Evolutionary conservation across 1,140 invertebrate genomes (phyloP).

Genomic region (Berghia stephanieae): DNA sequence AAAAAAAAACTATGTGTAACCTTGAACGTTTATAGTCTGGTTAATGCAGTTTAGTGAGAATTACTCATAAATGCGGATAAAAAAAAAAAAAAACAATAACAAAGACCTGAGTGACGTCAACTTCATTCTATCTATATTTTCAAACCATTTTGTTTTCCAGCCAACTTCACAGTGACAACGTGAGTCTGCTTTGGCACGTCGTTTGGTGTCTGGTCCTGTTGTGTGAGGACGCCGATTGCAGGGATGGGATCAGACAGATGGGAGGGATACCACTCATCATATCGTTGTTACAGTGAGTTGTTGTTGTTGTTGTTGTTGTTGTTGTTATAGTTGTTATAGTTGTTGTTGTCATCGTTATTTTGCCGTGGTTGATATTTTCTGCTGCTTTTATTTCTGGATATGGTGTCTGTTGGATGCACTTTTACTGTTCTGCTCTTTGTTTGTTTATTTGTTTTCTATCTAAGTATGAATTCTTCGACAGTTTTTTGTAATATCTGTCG

Average conservation of each 20-base stretch:
- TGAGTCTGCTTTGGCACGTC: constrained; percentile 61
- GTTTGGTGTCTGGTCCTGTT: constrained; percentile 66
- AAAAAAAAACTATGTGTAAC: too few relatives aligned
- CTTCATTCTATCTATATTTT: too few relatives aligned
- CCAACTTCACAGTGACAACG: constrained; percentile 60
- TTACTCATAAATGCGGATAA: too few relatives aligned
- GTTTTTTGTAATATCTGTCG: too few relatives aligned
- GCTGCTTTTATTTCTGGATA: neutral
- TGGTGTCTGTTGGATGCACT: neutral
- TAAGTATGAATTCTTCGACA: neutral
- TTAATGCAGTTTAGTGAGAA: too few relatives aligned
- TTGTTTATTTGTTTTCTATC: neutral
- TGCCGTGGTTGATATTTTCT: neutral
- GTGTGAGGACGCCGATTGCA: constrained; percentile 63
- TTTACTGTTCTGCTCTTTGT: neutral
- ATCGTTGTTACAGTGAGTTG: constrained; percentile 63
- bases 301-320: neutral
- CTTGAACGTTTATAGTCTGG: too few relatives aligned
- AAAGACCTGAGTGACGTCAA: too few relatives aligned
- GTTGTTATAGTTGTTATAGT: too few relatives aligned
- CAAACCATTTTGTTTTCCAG: constrained; percentile 49
- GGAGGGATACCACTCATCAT: constrained; percentile 66
- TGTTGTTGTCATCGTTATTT: neutral
- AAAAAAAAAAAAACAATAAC: too few relatives aligned
- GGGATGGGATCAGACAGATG: constrained; percentile 62